phyloP scores from a whole-genome alignment of 2,113 vertebrate species.

The Planiliza haematocheilus region DNA sequence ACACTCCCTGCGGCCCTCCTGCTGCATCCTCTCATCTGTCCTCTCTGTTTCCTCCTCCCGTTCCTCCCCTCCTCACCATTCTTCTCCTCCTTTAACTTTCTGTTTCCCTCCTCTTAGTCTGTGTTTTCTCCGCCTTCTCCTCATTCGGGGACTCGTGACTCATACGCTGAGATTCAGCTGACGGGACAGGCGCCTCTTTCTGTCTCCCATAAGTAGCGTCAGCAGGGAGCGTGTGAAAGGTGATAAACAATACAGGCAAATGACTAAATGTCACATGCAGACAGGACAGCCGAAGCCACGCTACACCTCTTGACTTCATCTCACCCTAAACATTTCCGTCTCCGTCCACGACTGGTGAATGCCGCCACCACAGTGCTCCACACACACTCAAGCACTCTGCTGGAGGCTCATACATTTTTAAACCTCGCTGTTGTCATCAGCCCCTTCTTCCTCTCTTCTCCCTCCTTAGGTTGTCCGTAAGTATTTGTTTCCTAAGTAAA shows the following conservation, averaged over 20 bases:
- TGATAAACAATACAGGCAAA: conserved; percentile 12
- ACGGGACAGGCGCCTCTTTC: conserved; percentile 40
- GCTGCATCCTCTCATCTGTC: not conserved
- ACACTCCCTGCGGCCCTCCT: not conserved
- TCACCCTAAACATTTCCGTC: not conserved
- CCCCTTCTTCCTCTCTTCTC: conserved; percentile 11
- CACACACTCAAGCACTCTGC: conserved; percentile 19
- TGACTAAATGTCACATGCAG: not conserved
- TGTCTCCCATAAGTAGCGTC: conserved; percentile 7
- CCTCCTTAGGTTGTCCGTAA: not conserved
- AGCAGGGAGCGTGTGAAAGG: no score
- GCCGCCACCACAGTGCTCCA: conserved; percentile 9
- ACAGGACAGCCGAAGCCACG: not conserved
- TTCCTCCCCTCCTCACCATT: not conserved
- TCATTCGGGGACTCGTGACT: conserved; percentile 53
- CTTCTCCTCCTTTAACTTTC: not conserved
- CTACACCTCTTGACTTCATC: not conserved
- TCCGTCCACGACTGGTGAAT: conserved; percentile 24
- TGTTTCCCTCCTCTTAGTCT: not conserved
- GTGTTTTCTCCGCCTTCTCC: conserved; percentile 20
- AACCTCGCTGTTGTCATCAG: conserved; percentile 20
- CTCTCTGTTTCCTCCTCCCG: not conserved
- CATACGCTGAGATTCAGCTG: conserved; percentile 39
- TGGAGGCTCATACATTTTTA: conserved; percentile 65
- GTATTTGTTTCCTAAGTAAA: not conserved